Conservation (phyloP, 2,888 invertebrate species). For the Chloroclysta siterata region DNA sequence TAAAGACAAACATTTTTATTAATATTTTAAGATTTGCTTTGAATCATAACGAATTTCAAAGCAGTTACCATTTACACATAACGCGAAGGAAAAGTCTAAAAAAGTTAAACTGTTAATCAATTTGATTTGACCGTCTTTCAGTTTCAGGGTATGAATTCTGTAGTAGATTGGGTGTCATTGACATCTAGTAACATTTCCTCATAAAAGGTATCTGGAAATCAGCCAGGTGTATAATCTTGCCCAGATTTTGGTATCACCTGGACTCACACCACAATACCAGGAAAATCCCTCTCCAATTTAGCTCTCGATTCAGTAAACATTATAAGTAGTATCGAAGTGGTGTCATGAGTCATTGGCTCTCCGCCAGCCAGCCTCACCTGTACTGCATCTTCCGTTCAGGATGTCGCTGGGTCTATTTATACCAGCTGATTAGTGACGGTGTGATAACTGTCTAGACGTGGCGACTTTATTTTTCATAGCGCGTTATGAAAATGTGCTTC, state of each 20-base stretch:
- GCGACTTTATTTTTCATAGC: constrained; percentile 20
- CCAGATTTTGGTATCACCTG: constrained; percentile 24
- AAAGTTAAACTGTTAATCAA: too few species aligned
- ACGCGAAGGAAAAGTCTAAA: too few species aligned
- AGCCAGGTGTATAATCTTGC: neutral
- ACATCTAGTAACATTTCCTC: neutral
- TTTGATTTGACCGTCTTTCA: too few species aligned
- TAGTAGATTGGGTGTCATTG: neutral
- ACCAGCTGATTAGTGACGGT: constrained; percentile 60
- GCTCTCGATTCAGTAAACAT: constrained; percentile 26
- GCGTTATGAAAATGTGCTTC: constrained; percentile 2
- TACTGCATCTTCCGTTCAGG: constrained; percentile 72
- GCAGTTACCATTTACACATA: too few species aligned
- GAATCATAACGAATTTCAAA: too few species aligned
- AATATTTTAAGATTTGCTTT: too few species aligned
- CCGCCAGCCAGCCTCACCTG: constrained; percentile 74
- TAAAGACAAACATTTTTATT: too few species aligned
- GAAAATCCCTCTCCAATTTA: constrained; percentile 31
- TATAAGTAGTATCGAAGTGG: constrained; percentile 28
- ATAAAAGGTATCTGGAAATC: neutral
- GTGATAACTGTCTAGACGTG: constrained; percentile 42
- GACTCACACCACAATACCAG: constrained; percentile 28
- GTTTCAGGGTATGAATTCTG: too few species aligned
- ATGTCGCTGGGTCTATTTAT: constrained; percentile 73
- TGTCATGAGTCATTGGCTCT: constrained; percentile 64